Evolutionary conservation across 30 jellyfish, hydroid and myxozoan species (phyloP).

Genomic region (Hydractinia echinata): DNA sequence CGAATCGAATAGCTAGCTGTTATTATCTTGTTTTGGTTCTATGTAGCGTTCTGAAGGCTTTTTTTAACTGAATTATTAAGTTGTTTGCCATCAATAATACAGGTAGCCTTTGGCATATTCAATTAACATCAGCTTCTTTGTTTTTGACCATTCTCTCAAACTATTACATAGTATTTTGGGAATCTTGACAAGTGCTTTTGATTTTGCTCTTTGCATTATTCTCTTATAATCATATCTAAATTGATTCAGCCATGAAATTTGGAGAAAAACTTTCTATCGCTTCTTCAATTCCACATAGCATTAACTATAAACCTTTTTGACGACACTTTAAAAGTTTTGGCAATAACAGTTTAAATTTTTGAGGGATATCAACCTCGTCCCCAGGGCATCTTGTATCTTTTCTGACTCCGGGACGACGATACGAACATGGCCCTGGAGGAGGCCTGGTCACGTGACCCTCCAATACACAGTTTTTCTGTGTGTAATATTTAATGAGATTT

Average conservation of each 20-base stretch:
- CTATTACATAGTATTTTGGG: neutral
- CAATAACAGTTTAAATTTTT: neutral
- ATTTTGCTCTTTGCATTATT: neutral
- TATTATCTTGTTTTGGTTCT: neutral
- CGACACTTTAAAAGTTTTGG: slow-evolving; percentile 2
- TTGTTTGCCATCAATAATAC: slow-evolving; percentile 3
- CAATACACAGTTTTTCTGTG: too few species aligned
- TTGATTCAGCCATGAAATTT: neutral
- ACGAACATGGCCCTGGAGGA: too few species aligned
- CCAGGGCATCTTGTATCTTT: too few species aligned
- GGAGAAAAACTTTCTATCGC: slow-evolving; percentile 5
- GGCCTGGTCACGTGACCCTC: too few species aligned
- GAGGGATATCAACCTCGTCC: too few species aligned
- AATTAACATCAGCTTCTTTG: slow-evolving; percentile 3
- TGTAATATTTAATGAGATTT: too few species aligned
- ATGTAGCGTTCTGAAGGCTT: slow-evolving; percentile 8
- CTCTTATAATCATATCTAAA: slow-evolving; percentile 3
- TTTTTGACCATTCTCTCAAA: slow-evolving; percentile 3
- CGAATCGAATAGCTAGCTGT: too few species aligned
- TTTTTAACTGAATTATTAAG: slow-evolving; percentile 2
- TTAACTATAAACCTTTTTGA: neutral
- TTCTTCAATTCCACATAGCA: slow-evolving; percentile 6
- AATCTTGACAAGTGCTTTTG: neutral
- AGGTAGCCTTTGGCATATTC: slow-evolving; percentile 5
- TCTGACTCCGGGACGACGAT: too few species aligned